Percentiles rank a stretch among this genome's conserved stretches.
Conservation (phyloP, 2,113 vertebrate genomes). For the Cryptoleucopteryx plumbea region DNA sequence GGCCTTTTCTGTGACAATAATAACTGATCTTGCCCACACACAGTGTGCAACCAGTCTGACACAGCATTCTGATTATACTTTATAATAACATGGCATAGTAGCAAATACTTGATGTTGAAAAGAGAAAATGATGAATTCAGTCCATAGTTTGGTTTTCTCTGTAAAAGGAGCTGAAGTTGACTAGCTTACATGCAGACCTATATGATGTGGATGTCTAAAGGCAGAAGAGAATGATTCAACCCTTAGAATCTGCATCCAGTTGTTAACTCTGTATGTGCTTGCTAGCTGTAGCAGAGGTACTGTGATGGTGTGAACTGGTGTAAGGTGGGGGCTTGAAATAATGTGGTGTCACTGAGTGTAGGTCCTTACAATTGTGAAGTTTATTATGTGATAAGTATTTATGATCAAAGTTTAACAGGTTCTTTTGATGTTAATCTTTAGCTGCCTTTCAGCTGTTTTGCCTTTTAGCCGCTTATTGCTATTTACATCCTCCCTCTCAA, state of each 20-base stretch:
- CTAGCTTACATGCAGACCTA: accelerated
- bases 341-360: background rate
- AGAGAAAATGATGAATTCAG: background rate
- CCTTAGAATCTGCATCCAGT: accelerated
- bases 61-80: background rate
- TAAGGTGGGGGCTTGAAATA: background rate
- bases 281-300: background rate
- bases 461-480: background rate
- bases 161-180: background rate
- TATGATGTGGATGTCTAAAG: background rate
- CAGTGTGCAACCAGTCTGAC: background rate
- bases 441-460: background rate
- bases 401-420: background rate
- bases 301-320: background rate
- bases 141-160: background rate
- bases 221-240: background rate
- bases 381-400: background rate
- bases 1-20: background rate
- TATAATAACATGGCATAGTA: background rate
- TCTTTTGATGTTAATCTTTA: background rate
- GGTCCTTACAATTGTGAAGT: background rate
- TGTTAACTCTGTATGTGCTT: background rate
- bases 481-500: background rate
- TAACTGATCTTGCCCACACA: background rate
- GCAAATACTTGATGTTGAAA: background rate